Percentiles rank a stretch among this genome's conserved stretches.
Evolutionary conservation across 1,140 invertebrate genomes (phyloP).

Genomic region (Acromyrmex echinatior): DNA sequence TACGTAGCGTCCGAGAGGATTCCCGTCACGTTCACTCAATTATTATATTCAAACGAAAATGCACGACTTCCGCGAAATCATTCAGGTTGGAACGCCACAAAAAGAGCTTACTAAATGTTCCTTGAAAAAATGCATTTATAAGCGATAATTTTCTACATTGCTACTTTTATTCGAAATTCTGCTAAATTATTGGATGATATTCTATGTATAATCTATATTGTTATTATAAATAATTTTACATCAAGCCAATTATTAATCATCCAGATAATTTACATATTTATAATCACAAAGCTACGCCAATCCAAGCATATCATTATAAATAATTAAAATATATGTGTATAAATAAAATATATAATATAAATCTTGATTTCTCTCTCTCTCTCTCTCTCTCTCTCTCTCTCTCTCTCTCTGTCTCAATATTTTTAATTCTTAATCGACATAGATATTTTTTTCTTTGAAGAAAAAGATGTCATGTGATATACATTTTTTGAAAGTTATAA

Average conservation of each 20-base stretch:
- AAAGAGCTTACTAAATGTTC: slow-evolving; percentile 6
- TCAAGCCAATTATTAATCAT: slow-evolving; percentile 6
- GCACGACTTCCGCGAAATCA: not conserved
- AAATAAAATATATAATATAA: not conserved
- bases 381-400: no score
- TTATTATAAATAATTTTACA: not conserved
- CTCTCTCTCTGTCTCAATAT: not conserved
- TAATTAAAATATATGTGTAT: no score
- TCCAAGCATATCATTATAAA: no score
- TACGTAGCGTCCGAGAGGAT: slow-evolving; percentile 52
- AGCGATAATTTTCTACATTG: not conserved
- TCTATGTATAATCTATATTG: not conserved
- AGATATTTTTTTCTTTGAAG: not conserved
- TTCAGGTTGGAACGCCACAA: slow-evolving; percentile 3
- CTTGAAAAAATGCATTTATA: not conserved
- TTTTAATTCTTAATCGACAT: slow-evolving; percentile 15
- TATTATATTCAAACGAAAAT: slow-evolving; percentile 65
- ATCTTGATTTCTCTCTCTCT: not conserved
- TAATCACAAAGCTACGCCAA: no score
- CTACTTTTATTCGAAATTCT: not conserved
- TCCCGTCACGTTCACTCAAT: slow-evolving; percentile 76
- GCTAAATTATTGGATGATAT: not conserved
- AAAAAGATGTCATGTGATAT: not conserved
- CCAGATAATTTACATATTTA: slow-evolving; percentile 11
- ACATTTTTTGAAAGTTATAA: not conserved